Evolutionary conservation across 92 coral and sea anemone species (phyloP).

Genomic region (Pocillopora meandrina): DNA sequence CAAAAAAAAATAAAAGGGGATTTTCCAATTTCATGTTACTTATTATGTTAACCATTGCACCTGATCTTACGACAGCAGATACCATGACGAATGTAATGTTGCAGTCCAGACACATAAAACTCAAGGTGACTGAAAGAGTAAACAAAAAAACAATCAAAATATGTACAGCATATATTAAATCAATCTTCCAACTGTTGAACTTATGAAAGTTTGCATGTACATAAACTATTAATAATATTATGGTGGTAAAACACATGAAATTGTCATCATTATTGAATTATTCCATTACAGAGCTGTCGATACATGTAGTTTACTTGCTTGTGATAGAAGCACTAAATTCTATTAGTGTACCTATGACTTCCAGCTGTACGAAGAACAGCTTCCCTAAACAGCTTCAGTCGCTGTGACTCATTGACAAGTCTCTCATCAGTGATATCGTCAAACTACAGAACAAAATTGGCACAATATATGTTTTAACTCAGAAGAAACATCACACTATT

Average conservation of each 20-base stretch:
- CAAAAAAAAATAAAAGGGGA: background rate
- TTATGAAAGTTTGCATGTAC: no score
- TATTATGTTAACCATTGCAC: constrained; percentile 21
- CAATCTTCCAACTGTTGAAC: background rate
- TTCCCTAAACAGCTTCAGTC: constrained; percentile 77
- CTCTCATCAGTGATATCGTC: constrained; percentile 84
- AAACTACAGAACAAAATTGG: constrained; percentile 46
- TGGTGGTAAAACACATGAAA: no score
- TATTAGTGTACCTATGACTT: constrained; percentile 59
- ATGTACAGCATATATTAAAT: background rate
- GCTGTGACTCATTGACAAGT: constrained; percentile 71
- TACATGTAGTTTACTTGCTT: no score
- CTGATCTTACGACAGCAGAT: constrained; percentile 86
- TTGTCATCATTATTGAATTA: no score
- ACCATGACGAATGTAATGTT: constrained; percentile 83
- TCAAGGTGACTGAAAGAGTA: constrained; percentile 70
- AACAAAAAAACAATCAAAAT: background rate
- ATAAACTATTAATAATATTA: no score
- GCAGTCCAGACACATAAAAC: constrained; percentile 86
- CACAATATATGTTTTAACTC: no score
- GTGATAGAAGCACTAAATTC: background rate
- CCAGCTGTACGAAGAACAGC: constrained; percentile 81
- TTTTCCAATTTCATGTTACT: background rate
- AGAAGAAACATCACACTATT: no score
- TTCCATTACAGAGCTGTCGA: no score